phyloP scores from a whole-genome alignment of 2,888 invertebrate genomes.

The Rhingia rostrata region DNA sequence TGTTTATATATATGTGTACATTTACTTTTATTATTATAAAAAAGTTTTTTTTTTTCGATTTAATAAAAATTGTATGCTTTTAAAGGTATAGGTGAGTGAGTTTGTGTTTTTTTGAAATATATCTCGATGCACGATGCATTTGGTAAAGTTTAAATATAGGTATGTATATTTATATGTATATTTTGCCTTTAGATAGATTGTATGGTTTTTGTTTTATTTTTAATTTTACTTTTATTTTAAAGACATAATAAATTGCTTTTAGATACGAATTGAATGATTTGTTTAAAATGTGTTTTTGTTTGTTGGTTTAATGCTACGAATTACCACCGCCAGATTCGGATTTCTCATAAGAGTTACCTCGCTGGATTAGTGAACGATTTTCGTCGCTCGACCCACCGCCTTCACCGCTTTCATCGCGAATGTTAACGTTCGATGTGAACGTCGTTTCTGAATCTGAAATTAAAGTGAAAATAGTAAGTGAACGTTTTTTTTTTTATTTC shows the following conservation, averaged over 20 bases:
- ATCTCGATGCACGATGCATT: constrained; percentile 50
- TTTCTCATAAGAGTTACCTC: constrained; percentile 78
- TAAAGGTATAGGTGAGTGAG: constrained; percentile 57
- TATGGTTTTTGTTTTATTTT: constrained; percentile 75
- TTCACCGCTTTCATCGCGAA: constrained; percentile 76
- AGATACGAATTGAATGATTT: constrained; percentile 72
- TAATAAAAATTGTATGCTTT: constrained; percentile 67
- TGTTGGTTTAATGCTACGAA: constrained; percentile 81
- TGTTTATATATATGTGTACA: constrained; percentile 53
- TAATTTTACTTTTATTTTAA: constrained; percentile 75
- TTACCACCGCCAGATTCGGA: constrained; percentile 77
- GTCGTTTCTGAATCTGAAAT: constrained; percentile 82
- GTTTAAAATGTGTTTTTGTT: constrained; percentile 16
- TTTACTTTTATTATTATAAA: constrained; percentile 60
- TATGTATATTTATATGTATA: constrained; percentile 18
- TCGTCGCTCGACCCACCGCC: constrained; percentile 80
- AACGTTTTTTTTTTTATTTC: neutral
- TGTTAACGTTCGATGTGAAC: constrained; percentile 81
- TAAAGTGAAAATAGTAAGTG: neutral
- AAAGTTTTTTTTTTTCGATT: constrained; percentile 49
- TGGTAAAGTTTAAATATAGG: constrained; percentile 44
- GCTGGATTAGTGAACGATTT: constrained; percentile 81
- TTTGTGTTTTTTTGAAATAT: constrained; percentile 52
- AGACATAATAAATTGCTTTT: constrained; percentile 75
- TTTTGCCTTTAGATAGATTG: constrained; percentile 44